Evolutionary conservation across 2,888 invertebrate genomes (phyloP).

Genomic region (Heterodera filipjevi): DNA sequence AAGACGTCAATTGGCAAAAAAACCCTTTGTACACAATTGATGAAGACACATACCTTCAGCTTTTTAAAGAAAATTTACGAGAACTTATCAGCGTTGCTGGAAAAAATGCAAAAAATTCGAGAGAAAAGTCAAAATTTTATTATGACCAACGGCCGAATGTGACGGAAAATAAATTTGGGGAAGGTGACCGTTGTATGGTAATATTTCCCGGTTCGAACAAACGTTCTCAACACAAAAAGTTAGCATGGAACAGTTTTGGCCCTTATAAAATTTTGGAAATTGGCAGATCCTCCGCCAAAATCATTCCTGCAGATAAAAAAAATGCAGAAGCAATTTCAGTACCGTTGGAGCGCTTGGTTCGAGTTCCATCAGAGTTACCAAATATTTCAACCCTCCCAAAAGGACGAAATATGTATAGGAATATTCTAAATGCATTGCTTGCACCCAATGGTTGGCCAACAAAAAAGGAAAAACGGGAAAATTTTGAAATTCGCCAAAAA

Average conservation of each 20-base stretch:
- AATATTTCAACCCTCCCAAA: constrained; percentile 12
- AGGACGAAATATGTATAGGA: constrained; percentile 9
- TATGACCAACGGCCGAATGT: constrained; percentile 21
- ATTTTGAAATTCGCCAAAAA: constrained; percentile 25
- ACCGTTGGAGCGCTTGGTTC: not conserved
- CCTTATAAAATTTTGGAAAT: constrained; percentile 26
- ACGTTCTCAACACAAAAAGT: constrained; percentile 18
- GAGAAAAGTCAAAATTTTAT: not conserved
- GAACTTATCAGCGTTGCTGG: not conserved
- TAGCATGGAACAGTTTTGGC: constrained; percentile 21
- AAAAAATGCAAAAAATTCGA: constrained; percentile 14
- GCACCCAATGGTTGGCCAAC: too few relatives aligned
- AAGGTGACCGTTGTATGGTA: constrained; percentile 30
- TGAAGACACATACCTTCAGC: constrained; percentile 23
- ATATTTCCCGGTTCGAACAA: constrained; percentile 6
- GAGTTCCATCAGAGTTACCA: constrained; percentile 6
- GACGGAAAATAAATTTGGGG: constrained; percentile 12
- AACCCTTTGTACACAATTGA: constrained; percentile 22
- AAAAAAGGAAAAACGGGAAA: not conserved
- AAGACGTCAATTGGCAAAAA: not conserved
- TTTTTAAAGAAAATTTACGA: constrained; percentile 11
- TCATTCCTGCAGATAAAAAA: constrained; percentile 21
- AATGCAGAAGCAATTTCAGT: not conserved
- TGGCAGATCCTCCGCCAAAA: constrained; percentile 11
- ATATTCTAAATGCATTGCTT: not conserved